Base-by-base conservation (phyloP, 2,113 vertebrate genomes). In the Trematomus loennbergii region DNA sequence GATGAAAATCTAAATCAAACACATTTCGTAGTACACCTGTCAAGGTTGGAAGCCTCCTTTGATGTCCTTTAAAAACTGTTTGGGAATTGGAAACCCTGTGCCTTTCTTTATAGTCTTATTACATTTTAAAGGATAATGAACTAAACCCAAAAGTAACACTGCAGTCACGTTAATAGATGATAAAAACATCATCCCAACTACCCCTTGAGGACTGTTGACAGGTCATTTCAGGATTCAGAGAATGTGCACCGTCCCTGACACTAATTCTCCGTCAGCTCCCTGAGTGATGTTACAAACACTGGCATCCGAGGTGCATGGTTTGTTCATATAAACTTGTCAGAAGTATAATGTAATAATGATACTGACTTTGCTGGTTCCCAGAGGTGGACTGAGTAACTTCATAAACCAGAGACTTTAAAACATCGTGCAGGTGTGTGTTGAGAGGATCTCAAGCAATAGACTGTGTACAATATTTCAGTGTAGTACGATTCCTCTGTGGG, bases 251-350 rank as follows among this genome's bases (percentile, higher is more conserved):
- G 15, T 55, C 29, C 40, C 29, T 65, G 46, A 60, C 7, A 49
- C 50, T 43, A 57, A 63, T 50, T 74, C 50, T 61, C 54, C 52
- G 9, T 45, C 48, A 29, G 43, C 9, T 57, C 5, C 9, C 43
- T 69, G 63, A 74, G 58, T 65, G 36, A 71, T 53, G 12, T 46
- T 15, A 66, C 60, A 66, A 48, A 45, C 15, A 54, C 48, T 22
- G 29, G 4, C 50, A 40, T 18, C 29, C 6, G 58, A 36, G 12
- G n/a, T 58, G 25, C 43, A 20, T 7, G 6, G 0, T 69, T 74
- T 70, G n/a, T 50, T 63, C 20, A 62, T 48, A 60, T 76, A n/a
- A 33, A 50, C 5, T 50, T 64, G 29, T 71, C 66, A 36, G 59
- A 2, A 33, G 2, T 20, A 22, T 6, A 43, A 61, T 40, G 13